A percentile compares a stretch with the other conserved stretches of the same genome.
Conservation (phyloP, 2,113 vertebrate genomes). For the Octodon degus region DNA sequence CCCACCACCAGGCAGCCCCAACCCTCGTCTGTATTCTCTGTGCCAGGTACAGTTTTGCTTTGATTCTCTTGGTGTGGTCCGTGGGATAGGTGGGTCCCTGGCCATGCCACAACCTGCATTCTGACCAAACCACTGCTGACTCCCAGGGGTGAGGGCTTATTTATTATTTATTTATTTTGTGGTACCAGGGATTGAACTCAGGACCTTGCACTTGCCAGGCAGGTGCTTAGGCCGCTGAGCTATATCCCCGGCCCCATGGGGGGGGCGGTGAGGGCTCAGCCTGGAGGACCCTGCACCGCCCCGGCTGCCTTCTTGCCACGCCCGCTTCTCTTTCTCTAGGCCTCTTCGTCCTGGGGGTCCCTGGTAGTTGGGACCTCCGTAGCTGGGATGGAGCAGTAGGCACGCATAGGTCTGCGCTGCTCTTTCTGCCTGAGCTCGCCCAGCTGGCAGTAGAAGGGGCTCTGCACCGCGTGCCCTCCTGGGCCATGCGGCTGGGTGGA, state of each 20-base stretch:
- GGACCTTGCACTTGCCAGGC: too few species aligned
- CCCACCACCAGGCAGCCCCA: not conserved
- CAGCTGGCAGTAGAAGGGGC: not conserved
- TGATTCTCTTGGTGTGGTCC: not conserved
- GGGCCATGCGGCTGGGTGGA: not conserved
- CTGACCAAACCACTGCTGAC: too few species aligned
- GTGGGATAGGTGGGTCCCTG: not conserved
- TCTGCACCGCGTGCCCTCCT: not conserved
- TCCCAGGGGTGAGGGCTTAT: rapidly evolving
- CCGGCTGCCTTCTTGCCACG: not conserved
- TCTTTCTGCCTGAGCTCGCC: constrained; percentile 42
- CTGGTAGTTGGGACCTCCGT: not conserved
- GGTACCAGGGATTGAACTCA: too few species aligned
- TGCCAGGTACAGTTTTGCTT: not conserved
- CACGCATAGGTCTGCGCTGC: not conserved
- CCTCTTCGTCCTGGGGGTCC: not conserved
- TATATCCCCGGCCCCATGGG: too few species aligned
- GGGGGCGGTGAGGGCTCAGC: not conserved
- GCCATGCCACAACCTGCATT: not conserved
- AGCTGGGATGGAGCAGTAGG: not conserved
- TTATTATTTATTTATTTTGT: too few species aligned
- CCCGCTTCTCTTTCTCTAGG: not conserved
- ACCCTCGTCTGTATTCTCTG: too few species aligned
- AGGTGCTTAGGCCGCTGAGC: too few species aligned
- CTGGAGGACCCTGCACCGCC: not conserved